Conservation (phyloP, 2,113 vertebrate species). For the Eretmochelys imbricata region DNA sequence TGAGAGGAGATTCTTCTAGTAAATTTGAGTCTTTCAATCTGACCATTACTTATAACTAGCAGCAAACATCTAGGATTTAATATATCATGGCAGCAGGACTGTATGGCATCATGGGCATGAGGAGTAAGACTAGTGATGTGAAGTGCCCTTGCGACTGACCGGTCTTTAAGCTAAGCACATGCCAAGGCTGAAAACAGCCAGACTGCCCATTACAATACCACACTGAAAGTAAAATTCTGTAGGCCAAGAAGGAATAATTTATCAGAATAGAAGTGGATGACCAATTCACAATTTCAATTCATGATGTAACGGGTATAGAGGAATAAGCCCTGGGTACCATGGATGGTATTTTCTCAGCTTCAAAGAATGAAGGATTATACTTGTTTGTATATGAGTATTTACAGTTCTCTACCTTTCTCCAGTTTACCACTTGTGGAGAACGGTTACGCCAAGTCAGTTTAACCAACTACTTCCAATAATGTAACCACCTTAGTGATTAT, state of each 20-base stretch:
- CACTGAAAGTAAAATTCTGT: neutral
- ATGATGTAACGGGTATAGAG: neutral
- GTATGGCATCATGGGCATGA: neutral
- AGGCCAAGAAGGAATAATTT: neutral
- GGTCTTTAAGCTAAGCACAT: neutral
- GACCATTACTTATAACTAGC: neutral
- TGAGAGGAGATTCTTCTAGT: neutral
- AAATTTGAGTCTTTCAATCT: slow-evolving; percentile 12
- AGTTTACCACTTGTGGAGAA: neutral
- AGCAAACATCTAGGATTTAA: slow-evolving; percentile 10
- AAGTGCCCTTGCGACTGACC: neutral
- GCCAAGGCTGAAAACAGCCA: neutral
- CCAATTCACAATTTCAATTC: neutral
- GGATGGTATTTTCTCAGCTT: neutral
- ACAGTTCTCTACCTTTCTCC: neutral
- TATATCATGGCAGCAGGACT: neutral
- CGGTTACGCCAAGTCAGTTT: neutral
- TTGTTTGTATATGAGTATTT: neutral
- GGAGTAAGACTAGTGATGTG: neutral
- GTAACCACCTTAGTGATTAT: neutral
- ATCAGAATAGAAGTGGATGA: neutral
- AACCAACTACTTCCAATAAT: neutral
- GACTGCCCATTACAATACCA: neutral
- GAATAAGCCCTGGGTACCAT: neutral
- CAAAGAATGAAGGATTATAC: neutral